These are phyloP conservation scores for Rotaria sp. DNA, from an alignment of 2,888 invertebrate genomes.

Conservation along the genomic window DNA sequence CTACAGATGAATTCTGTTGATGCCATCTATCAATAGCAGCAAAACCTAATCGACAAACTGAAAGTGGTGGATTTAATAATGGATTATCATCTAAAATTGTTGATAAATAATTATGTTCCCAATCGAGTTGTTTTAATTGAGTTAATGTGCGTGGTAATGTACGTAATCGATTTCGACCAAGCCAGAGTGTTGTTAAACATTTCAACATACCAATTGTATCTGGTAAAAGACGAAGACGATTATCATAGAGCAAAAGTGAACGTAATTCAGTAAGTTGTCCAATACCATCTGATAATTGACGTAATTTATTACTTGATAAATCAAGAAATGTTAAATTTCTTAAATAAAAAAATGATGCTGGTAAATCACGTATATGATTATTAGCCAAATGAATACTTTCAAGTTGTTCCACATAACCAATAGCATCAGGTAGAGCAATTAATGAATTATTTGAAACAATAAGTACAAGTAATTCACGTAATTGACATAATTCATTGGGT, in stretches of 20 bases:
- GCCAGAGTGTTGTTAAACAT: not conserved
- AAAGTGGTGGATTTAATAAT: not conserved
- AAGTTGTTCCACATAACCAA: not conserved
- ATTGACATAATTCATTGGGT: not conserved
- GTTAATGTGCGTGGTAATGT: not conserved
- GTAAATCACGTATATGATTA: constrained; percentile 5
- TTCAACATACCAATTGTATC: not conserved
- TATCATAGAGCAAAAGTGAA: constrained; percentile 31
- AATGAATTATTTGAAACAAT: not conserved
- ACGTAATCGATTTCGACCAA: constrained; percentile 18
- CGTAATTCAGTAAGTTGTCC: constrained; percentile 30
- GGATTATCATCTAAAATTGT: constrained; percentile 29
- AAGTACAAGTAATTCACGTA: constrained; percentile 3
- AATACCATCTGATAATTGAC: constrained; percentile 18
- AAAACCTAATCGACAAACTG: constrained; percentile 28
- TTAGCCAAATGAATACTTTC: constrained; percentile 30
- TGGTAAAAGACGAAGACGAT: not conserved
- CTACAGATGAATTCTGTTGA: not conserved
- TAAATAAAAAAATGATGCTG: not conserved
- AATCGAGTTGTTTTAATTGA: constrained; percentile 6
- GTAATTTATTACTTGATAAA: constrained; percentile 31
- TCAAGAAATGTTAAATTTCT: constrained; percentile 30
- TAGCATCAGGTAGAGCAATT: not conserved
- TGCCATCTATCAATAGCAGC: not conserved
- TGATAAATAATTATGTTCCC: constrained; percentile 28